phyloP scores from a whole-genome alignment of 2,797 vertebrate genomes.

The Leptatherina wallacei region DNA sequence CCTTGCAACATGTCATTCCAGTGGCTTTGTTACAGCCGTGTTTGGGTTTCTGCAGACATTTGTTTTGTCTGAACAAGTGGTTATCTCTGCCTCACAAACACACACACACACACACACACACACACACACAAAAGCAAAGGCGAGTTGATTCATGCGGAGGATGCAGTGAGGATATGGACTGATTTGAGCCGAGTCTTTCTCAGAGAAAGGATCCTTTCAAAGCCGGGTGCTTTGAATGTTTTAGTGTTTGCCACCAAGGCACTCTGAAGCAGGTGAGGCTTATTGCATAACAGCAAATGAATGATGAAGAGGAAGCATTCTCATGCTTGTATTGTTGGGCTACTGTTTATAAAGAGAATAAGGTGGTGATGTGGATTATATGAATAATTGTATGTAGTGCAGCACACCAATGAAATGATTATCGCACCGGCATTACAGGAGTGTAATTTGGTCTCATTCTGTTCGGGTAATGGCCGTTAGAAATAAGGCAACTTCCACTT shows the following conservation, averaged over 20 bases:
- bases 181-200: slow-evolving; percentile 20
- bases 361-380: neutral
- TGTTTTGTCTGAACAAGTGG: slow-evolving; percentile 69
- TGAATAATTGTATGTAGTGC: neutral
- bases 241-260: slow-evolving; percentile 9
- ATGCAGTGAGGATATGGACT: slow-evolving; percentile 28
- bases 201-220: slow-evolving; percentile 39
- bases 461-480: neutral
- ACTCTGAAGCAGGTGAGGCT: slow-evolving; percentile 26
- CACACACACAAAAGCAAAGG: slow-evolving; percentile 41
- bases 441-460: neutral
- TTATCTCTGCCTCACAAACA: slow-evolving; percentile 28
- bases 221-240: slow-evolving; percentile 46
- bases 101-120: slow-evolving; percentile 8
- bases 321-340: neutral
- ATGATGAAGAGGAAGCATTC: neutral
- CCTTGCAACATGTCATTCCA: slow-evolving; percentile 23
- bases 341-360: slow-evolving; percentile 4
- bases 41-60: slow-evolving; percentile 58
- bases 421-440: neutral
- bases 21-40: slow-evolving; percentile 37
- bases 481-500: neutral
- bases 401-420: neutral
- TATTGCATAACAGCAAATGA: neutral
- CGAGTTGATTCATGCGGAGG: slow-evolving; percentile 56